Evolutionary conservation across 2,113 vertebrate species (phyloP).

Genomic region (Bubalus kerabau): DNA sequence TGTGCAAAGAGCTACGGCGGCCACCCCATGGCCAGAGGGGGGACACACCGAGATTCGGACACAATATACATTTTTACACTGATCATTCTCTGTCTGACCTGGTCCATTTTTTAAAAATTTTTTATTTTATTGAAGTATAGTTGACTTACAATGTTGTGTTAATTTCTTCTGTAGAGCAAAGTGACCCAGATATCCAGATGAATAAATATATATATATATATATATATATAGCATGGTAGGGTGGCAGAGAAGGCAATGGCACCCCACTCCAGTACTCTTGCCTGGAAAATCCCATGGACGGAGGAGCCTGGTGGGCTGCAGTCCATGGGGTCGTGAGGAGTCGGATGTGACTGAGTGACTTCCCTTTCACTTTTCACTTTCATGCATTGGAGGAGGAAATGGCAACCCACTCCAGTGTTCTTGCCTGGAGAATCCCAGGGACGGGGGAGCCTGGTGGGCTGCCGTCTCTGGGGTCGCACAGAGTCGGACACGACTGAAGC

Average conservation of each 20-base stretch:
- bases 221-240: neutral
- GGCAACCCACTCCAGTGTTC: too few relatives aligned
- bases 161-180: neutral
- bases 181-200: neutral
- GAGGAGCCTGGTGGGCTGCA: too few relatives aligned
- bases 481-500: too few relatives aligned
- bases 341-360: too few relatives aligned
- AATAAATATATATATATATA: neutral
- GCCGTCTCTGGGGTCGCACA: too few relatives aligned
- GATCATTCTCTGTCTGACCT: neutral
- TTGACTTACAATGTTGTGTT: neutral
- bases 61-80: neutral
- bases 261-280: too few relatives aligned
- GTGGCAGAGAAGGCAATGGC: neutral
- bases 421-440: too few relatives aligned
- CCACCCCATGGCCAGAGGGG: neutral
- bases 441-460: too few relatives aligned
- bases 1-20: neutral
- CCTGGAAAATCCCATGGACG: too few relatives aligned
- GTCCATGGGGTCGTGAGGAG: too few relatives aligned
- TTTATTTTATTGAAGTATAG: neutral
- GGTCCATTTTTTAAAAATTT: fast-evolving
- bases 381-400: too few relatives aligned
- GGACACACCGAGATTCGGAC: neutral
- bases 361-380: too few relatives aligned